Evolutionary conservation across 2,113 vertebrate species (phyloP), one percentile per base, ranked within the genome.

Genomic region (Redunca redunca): DNA sequence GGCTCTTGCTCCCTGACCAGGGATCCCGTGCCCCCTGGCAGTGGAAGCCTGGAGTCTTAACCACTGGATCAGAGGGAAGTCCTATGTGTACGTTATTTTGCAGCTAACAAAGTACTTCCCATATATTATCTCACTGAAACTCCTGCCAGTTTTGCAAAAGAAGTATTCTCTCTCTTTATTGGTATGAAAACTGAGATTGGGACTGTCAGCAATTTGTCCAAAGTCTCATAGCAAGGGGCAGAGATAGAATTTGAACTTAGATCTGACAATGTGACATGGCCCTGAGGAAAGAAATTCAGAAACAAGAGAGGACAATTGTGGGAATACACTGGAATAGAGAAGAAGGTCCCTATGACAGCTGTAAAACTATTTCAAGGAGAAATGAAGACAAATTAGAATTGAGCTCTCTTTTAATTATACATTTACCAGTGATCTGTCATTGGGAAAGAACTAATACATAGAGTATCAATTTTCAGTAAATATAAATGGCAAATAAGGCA

Each of bases 401-500:
- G 97, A 98, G 97, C 58, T 97, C 90, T 96, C 96, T 98, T 97
- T 97, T 98, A 98, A 98, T 98, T 97, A 97, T 98, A 87, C 86
- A 98, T 98, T 98, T 97, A 94, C 94, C 88, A 95, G 95, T 98
- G 97, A 97, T 98, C 98, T 96, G 89, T 97, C 98, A 98, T 48
- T 97, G 98, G 95, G 97, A 97, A 97, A 96, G 96, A 97, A 92
- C 95, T 97, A 98, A 98, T 98, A 98, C 87, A 93, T 7, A 84
- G 91, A 97, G 93, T 98, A 98, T 98, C 97, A 97, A 98, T 98
- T 98, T 98, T 96, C 98, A 97, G 97, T 98, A 98, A 98, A 98
- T 98, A 98, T 97, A 98, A 98, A 98, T 98, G 98, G 97, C 98
- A 98, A 98, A 98, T 96, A 98, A 97, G 98, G 89, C 95, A 98